These are phyloP conservation scores for Enteromius mattozi DNA, from an alignment of 2,797 vertebrate genomes.

Conservation along the genomic window DNA sequence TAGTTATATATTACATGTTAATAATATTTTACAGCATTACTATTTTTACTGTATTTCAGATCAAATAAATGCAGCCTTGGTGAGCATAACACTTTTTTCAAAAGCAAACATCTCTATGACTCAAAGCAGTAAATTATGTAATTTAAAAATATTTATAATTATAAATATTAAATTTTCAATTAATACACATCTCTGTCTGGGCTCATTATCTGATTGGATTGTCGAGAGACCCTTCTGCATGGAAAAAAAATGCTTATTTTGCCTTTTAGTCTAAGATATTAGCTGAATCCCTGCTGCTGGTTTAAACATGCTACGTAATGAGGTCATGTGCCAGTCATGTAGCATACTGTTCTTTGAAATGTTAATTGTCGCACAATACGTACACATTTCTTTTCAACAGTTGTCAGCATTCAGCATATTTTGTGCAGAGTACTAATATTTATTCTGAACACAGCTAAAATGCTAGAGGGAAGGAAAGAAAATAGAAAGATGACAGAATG, in stretches of 20 bases:
- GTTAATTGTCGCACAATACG: background rate
- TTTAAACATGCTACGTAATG: slow-evolving; percentile 1
- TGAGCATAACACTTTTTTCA: background rate
- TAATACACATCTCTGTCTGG: background rate
- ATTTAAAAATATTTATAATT: background rate
- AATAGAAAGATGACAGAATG: background rate
- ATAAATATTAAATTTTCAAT: background rate
- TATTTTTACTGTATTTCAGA: background rate
- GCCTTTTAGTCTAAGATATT: background rate
- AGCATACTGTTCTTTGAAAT: background rate
- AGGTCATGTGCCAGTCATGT: slow-evolving; percentile 1
- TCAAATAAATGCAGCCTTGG: background rate
- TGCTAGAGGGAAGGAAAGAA: background rate
- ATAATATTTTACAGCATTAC: background rate
- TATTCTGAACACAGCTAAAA: slow-evolving; percentile 13
- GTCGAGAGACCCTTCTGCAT: background rate
- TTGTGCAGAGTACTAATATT: background rate
- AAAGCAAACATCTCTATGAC: background rate
- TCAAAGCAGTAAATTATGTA: background rate
- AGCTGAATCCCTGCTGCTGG: background rate
- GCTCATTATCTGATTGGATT: background rate
- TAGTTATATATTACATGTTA: background rate
- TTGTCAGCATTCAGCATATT: background rate
- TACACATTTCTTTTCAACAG: background rate
- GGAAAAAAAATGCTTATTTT: slow-evolving; percentile 1